A percentile compares a stretch with the other conserved stretches of the same genome.
Conservation (phyloP, 2,888 invertebrate genomes). For the Patella depressa region DNA sequence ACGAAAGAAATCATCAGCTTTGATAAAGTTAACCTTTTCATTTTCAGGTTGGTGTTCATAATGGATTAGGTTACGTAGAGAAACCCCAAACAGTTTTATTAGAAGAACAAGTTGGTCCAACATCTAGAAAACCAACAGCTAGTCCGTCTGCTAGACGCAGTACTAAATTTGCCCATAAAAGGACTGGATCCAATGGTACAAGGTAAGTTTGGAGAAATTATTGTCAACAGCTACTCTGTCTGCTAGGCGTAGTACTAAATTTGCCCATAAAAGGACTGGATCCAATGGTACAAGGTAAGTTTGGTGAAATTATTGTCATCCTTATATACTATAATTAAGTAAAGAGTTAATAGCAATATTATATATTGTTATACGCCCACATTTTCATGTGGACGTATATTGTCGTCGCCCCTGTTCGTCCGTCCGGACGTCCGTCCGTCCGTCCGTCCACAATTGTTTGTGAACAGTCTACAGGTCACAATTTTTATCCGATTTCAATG, state of each 20-base stretch:
- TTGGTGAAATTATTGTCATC: not conserved
- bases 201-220: too few species aligned
- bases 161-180: slow-evolving; percentile 39
- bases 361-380: too few species aligned
- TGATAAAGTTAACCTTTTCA: not conserved
- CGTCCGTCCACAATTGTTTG: too few species aligned
- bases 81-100: slow-evolving; percentile 71
- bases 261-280: slow-evolving; percentile 31
- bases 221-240: slow-evolving; percentile 55
- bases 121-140: slow-evolving; percentile 47
- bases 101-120: slow-evolving; percentile 42
- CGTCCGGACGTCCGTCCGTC: too few species aligned
- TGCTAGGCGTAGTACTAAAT: slow-evolving; percentile 50
- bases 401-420: too few species aligned
- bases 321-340: too few species aligned
- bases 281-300: slow-evolving; percentile 30
- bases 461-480: too few species aligned
- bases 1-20: too few species aligned
- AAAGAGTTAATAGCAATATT: too few species aligned
- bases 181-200: slow-evolving; percentile 34
- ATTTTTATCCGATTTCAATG: too few species aligned
- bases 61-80: slow-evolving; percentile 72
- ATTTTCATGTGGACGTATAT: too few species aligned
- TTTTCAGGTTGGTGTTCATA: slow-evolving; percentile 73
- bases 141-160: slow-evolving; percentile 56